Conservation (phyloP, 2,888 invertebrate genomes). For the Phaedon cochleariae region DNA sequence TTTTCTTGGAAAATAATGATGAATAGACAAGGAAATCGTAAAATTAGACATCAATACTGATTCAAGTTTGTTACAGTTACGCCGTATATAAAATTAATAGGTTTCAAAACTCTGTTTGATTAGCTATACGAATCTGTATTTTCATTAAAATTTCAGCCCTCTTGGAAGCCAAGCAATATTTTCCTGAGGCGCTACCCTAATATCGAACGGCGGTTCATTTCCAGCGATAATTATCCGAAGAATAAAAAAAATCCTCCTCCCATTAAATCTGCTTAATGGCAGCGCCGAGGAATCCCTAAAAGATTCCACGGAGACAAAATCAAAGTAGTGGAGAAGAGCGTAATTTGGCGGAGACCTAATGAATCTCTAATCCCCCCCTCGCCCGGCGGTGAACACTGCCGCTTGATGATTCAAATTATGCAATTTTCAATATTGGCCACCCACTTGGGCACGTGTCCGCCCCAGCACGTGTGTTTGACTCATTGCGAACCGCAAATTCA, state of each 20-base stretch:
- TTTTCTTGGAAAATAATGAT: no score
- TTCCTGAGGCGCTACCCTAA: not conserved
- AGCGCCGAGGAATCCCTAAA: slow-evolving; percentile 20
- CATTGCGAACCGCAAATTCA: slow-evolving; percentile 63
- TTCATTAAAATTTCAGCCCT: not conserved
- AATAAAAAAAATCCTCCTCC: not conserved
- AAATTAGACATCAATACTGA: no score
- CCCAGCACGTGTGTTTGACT: slow-evolving; percentile 65
- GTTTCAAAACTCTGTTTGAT: not conserved
- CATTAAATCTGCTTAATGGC: slow-evolving; percentile 6
- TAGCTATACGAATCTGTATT: not conserved
- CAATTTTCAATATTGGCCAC: slow-evolving; percentile 66
- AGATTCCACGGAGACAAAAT: slow-evolving; percentile 14
- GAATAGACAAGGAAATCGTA: no score
- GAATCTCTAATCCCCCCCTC: slow-evolving; percentile 58
- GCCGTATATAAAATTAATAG: no score
- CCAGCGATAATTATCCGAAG: not conserved
- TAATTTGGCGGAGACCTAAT: slow-evolving; percentile 46
- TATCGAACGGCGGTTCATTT: not conserved
- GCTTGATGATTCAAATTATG: slow-evolving; percentile 64
- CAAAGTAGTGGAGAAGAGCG: slow-evolving; percentile 15
- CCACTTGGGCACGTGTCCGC: slow-evolving; percentile 64
- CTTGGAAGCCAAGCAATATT: not conserved
- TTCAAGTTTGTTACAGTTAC: no score
- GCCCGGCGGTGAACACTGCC: slow-evolving; percentile 48